Evolutionary conservation across 2,888 invertebrate species (phyloP).

Genomic region (Pyrgus malvae): DNA sequence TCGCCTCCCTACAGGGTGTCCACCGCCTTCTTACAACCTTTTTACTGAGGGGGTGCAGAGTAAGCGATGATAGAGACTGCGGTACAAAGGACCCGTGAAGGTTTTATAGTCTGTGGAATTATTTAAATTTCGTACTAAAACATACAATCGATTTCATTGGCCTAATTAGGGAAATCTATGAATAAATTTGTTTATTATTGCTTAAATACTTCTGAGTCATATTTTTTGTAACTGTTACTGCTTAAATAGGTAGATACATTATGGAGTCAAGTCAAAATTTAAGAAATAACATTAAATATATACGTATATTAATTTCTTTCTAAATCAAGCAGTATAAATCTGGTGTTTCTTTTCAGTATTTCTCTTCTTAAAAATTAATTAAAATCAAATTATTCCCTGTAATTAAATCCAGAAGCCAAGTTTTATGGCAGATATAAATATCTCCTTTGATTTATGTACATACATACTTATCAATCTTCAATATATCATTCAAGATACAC

Average conservation of each 20-base stretch:
- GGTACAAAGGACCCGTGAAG: conserved; percentile 27
- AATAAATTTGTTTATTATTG: neutral
- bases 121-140: conserved; percentile 21
- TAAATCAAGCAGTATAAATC: too few species aligned
- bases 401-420: too few species aligned
- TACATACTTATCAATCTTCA: too few species aligned
- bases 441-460: too few species aligned
- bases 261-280: too few species aligned
- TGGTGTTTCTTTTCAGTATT: too few species aligned
- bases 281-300: too few species aligned
- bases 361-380: too few species aligned
- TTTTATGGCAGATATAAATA: too few species aligned
- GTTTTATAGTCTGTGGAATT: conserved; percentile 24
- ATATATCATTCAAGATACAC: too few species aligned
- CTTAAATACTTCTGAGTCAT: neutral
- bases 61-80: conserved; percentile 62
- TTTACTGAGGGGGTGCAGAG: conserved; percentile 76
- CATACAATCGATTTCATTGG: conserved; percentile 11
- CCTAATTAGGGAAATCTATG: conserved; percentile 1
- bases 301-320: too few species aligned
- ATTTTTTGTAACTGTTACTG: neutral
- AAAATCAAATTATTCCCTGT: too few species aligned
- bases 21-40: conserved; percentile 81
- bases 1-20: conserved; percentile 69
- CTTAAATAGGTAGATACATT: neutral